phyloP scores from a whole-genome alignment of 2,113 vertebrate genomes.

The Gobiocypris rarus region DNA sequence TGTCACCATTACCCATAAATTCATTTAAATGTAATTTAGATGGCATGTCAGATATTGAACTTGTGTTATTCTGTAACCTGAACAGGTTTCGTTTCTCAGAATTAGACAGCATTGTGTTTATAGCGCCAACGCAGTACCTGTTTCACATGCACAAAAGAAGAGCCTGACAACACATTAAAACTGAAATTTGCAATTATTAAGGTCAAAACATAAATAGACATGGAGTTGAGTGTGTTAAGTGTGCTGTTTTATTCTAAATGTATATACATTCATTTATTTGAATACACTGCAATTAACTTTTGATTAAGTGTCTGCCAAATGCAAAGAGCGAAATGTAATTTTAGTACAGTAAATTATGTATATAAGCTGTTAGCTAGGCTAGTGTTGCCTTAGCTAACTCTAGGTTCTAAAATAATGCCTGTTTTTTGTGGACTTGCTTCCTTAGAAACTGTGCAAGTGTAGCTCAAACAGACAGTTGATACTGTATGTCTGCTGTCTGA shows the following conservation, averaged over 20 bases:
- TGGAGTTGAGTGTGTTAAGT: too few relatives aligned
- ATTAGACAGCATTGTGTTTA: background rate
- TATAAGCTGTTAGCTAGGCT: background rate
- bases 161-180: background rate
- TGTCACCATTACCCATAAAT: background rate
- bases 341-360: background rate
- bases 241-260: background rate
- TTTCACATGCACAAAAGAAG: background rate
- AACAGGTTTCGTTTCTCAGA: background rate
- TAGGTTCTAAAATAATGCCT: background rate
- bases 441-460: background rate
- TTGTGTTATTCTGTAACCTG: background rate
- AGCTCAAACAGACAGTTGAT: background rate
- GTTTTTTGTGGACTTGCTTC: slow-evolving; percentile 9
- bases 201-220: too few relatives aligned
- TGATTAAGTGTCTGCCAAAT: background rate
- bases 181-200: background rate
- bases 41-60: too few relatives aligned
- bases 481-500: slow-evolving; percentile 1
- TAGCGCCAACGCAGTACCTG: background rate
- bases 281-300: too few relatives aligned
- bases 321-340: background rate
- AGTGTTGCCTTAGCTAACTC: background rate
- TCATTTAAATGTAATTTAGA: background rate
- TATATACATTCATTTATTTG: too few relatives aligned